These are phyloP conservation scores for Steinernema scapterisci DNA, from an alignment of 2,888 invertebrate genomes.

Conservation along the genomic window DNA sequence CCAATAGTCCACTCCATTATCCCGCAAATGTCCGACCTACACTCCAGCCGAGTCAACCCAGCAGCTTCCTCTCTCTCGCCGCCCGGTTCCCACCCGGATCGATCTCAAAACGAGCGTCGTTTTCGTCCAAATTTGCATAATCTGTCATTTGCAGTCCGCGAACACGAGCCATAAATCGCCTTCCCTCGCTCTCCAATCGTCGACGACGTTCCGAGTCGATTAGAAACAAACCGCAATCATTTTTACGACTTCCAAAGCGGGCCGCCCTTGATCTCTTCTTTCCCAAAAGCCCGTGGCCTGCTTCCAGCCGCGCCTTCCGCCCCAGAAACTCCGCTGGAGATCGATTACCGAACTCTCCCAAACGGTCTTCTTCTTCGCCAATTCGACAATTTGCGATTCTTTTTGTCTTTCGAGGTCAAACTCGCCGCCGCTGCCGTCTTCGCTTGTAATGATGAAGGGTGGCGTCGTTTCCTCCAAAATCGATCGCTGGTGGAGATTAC, in stretches of 20 bases:
- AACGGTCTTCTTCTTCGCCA: neutral
- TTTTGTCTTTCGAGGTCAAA: constrained; percentile 27
- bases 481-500: neutral
- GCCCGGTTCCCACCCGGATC: neutral
- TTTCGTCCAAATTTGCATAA: constrained; percentile 28
- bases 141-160: constrained; percentile 29
- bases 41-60: no score
- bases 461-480: neutral
- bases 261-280: neutral
- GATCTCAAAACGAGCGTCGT: constrained; percentile 14
- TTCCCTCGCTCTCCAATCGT: constrained; percentile 1
- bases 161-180: constrained; percentile 29
- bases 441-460: neutral
- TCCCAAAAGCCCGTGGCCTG: neutral
- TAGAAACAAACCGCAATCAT: constrained; percentile 14
- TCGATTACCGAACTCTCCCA: neutral
- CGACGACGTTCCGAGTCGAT: constrained; percentile 16
- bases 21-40: no score
- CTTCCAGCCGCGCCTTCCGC: neutral
- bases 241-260: constrained; percentile 5
- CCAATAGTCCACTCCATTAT: no score
- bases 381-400: constrained; percentile 2
- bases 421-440: neutral
- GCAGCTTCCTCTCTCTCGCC: neutral
- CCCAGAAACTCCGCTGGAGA: neutral